Conservation (phyloP, 2,113 vertebrate genomes). For the Pedionomus torquatus region DNA sequence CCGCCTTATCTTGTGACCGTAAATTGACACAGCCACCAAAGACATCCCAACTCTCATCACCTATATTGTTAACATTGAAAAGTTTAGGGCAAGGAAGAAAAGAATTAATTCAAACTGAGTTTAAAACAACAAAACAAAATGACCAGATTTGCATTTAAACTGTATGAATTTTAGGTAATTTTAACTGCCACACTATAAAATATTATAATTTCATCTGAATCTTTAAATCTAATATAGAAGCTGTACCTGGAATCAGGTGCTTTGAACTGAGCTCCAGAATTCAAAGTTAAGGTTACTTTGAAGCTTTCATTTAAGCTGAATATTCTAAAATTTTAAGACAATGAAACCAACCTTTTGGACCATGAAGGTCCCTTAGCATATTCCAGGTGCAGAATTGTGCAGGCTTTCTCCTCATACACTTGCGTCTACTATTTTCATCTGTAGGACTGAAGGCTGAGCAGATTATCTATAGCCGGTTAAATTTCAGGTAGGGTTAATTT, state of each 20-base stretch:
- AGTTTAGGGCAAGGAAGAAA: background rate
- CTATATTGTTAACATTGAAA: background rate
- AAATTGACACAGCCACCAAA: background rate
- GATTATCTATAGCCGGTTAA: background rate
- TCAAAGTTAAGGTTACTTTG: background rate
- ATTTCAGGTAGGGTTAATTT: background rate
- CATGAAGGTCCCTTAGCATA: background rate
- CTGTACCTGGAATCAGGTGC: background rate
- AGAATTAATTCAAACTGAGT: background rate
- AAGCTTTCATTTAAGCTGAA: background rate
- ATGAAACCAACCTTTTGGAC: background rate
- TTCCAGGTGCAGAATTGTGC: background rate
- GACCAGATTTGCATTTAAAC: background rate
- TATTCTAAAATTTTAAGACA: background rate
- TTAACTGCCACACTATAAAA: background rate
- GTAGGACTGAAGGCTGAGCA: background rate
- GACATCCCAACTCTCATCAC: background rate
- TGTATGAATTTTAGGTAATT: background rate
- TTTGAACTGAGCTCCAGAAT: background rate
- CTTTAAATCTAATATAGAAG: background rate
- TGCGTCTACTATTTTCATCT: background rate
- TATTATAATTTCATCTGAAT: background rate
- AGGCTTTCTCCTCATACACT: background rate
- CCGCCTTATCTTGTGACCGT: background rate
- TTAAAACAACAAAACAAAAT: background rate